Evolutionary conservation across 2,888 invertebrate genomes (phyloP).

Genomic region (Campopleginae sp.): DNA sequence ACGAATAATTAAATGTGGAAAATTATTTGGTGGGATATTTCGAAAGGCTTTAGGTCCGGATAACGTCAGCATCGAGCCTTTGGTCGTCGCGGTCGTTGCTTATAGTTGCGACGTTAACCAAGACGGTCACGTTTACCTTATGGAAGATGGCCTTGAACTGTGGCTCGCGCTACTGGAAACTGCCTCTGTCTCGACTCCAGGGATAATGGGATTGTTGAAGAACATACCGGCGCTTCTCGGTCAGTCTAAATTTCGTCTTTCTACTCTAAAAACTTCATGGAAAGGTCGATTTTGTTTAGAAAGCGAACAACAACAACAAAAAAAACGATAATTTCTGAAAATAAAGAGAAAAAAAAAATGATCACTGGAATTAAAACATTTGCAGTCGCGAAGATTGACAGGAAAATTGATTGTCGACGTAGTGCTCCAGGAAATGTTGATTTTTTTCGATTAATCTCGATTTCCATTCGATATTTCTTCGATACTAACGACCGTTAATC

Average conservation of each 20-base stretch:
- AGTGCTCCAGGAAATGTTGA: no score
- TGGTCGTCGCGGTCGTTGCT: constrained; percentile 88
- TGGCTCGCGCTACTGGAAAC: constrained; percentile 95
- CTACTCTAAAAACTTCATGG: not conserved
- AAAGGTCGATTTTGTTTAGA: no score
- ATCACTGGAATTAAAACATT: no score
- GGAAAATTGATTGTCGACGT: no score
- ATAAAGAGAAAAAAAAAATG: no score
- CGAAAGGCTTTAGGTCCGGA: constrained; percentile 85
- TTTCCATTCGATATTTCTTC: no score
- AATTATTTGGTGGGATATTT: not conserved
- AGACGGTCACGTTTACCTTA: constrained; percentile 93
- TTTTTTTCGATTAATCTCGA: no score
- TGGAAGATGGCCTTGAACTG: constrained; percentile 96
- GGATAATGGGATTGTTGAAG: constrained; percentile 89
- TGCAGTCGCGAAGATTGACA: no score
- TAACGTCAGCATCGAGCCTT: constrained; percentile 84
- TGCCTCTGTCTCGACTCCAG: constrained; percentile 87
- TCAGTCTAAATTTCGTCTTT: constrained; percentile 76
- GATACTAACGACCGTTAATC: not conserved
- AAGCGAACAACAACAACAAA: no score
- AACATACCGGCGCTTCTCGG: constrained; percentile 91
- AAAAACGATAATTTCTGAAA: no score
- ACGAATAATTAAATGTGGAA: not conserved
- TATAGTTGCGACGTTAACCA: constrained; percentile 92